A percentile compares a stretch with the other conserved stretches of the same genome.
Conservation (phyloP, 2,888 invertebrate species). For the Glyphotaelius pellucidus region DNA sequence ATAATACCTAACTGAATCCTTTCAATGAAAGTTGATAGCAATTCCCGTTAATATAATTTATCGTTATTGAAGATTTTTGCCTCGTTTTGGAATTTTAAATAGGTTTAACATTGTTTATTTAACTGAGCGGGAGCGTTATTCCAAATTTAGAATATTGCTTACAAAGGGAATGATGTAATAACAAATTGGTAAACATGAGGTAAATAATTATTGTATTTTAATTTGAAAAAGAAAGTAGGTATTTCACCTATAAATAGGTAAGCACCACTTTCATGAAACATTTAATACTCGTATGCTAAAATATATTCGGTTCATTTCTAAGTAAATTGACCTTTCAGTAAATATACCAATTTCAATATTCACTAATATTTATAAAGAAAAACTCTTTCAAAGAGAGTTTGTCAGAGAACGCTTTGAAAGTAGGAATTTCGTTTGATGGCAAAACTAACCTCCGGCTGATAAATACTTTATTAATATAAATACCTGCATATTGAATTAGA, state of each 20-base stretch:
- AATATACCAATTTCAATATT: neutral
- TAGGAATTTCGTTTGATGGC: conserved; percentile 6
- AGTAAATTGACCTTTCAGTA: neutral
- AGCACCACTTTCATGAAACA: neutral
- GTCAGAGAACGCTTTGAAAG: neutral
- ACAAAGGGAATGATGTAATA: neutral
- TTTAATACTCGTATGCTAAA: neutral
- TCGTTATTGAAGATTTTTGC: neutral
- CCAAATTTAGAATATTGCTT: neutral
- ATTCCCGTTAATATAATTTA: neutral
- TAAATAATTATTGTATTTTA: neutral
- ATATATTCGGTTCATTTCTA: neutral
- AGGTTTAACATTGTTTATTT: neutral
- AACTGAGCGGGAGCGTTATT: neutral
- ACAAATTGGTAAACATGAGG: neutral
- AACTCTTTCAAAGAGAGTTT: neutral
- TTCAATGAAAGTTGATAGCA: neutral
- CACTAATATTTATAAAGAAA: neutral
- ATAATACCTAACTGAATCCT: neutral
- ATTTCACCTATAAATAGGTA: neutral
- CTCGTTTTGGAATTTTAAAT: neutral
- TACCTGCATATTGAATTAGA: neutral
- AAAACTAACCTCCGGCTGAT: neutral
- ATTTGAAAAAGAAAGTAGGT: neutral
- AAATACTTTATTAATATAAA: conserved; percentile 14